Evolutionary conservation across 2,113 vertebrate species (phyloP).

Genomic region (Oriolus oriolus): DNA sequence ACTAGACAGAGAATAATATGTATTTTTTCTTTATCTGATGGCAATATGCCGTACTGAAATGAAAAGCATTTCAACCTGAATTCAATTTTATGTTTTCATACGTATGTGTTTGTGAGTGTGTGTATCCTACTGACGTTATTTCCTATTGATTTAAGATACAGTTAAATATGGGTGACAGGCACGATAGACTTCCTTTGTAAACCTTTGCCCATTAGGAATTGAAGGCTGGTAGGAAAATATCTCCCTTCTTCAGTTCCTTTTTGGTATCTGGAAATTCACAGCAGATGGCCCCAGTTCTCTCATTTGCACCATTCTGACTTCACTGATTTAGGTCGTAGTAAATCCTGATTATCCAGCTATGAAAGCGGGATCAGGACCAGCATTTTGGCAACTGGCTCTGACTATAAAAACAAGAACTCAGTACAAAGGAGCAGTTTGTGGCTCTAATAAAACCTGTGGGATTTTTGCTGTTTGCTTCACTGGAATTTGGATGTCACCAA

Average conservation of each 20-base stretch:
- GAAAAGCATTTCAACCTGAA: conserved; percentile 20
- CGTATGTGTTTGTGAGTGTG: background rate
- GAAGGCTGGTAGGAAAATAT: background rate
- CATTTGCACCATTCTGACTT: conserved; percentile 20
- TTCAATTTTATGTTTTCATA: background rate
- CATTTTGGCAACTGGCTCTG: background rate
- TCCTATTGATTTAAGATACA: conserved; percentile 8
- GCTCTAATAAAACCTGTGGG: background rate
- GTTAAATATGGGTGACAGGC: background rate
- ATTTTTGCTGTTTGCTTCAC: background rate
- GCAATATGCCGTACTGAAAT: background rate
- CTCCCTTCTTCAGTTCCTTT: background rate
- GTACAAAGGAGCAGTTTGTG: background rate
- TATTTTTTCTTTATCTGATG: conserved; percentile 44
- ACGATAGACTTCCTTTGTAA: background rate
- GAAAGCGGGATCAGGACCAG: background rate
- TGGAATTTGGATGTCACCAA: background rate
- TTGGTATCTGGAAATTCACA: background rate
- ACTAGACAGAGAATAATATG: conserved; percentile 26
- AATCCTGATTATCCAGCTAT: conserved; percentile 29
- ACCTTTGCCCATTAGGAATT: background rate
- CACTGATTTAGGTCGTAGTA: background rate
- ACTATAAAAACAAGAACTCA: background rate
- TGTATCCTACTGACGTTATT: background rate
- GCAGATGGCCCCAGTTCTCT: conserved; percentile 22